These are phyloP conservation scores for Stichodactyla helianthus DNA, from an alignment of 64 coral and sea anemone genomes.

Conservation along the genomic window DNA sequence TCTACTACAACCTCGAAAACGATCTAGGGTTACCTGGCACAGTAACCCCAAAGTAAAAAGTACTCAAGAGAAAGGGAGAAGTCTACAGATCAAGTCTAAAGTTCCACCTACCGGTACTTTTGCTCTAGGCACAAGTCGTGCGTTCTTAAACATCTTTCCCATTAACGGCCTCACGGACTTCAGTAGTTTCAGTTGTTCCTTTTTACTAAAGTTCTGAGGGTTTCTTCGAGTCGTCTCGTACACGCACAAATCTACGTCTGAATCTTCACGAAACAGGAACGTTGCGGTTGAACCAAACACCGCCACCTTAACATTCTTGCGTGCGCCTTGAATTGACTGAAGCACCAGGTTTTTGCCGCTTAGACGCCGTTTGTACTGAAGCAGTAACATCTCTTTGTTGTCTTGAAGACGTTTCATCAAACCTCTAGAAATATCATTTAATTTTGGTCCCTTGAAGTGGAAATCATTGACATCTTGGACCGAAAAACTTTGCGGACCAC, in stretches of 20 bases:
- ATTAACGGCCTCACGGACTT: constrained; percentile 43
- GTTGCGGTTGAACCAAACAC: constrained; percentile 92
- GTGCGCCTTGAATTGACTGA: not conserved
- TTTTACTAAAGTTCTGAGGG: constrained; percentile 12
- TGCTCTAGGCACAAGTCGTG: constrained; percentile 65
- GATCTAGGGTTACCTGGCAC: too few species aligned
- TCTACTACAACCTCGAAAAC: too few species aligned
- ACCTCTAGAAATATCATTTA: constrained; percentile 31
- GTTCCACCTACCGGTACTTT: constrained; percentile 68
- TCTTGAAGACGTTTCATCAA: constrained; percentile 37
- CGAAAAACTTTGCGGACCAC: not conserved
- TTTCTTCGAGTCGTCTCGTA: not conserved
- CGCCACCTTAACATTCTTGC: not conserved
- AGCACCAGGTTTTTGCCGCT: constrained; percentile 5
- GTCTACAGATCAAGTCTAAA: not conserved
- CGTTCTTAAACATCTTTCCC: constrained; percentile 52
- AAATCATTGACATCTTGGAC: not conserved
- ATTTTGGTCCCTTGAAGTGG: not conserved
- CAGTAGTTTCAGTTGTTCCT: constrained; percentile 59
- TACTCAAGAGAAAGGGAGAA: too few species aligned
- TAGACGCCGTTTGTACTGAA: constrained; percentile 29
- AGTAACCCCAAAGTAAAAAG: too few species aligned
- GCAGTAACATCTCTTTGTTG: constrained; percentile 32
- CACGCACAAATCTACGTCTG: constrained; percentile 84
- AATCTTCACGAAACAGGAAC: constrained; percentile 70